Evolutionary conservation across 2,113 vertebrate genomes (phyloP).

Genomic region (Brevimyrus niger): DNA sequence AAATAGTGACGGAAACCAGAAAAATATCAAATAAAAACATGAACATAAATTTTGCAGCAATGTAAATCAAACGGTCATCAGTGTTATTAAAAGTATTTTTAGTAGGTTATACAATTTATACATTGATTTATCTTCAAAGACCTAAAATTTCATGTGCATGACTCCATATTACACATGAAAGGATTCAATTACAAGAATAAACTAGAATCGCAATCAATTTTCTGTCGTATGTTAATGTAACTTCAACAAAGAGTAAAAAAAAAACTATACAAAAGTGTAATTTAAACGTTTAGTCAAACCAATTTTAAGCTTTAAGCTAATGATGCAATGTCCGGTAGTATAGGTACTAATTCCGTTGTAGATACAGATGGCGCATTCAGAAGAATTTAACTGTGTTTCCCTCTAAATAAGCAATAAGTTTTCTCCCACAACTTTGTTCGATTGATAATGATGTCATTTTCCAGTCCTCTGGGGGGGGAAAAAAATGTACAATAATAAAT

Average conservation of each 20-base stretch:
- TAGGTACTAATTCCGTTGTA: neutral
- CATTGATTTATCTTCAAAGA: slow-evolving; percentile 15
- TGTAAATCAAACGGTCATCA: neutral
- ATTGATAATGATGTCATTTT: neutral
- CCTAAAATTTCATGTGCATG: neutral
- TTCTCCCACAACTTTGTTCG: neutral
- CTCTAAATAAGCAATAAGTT: neutral
- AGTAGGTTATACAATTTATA: slow-evolving; percentile 5
- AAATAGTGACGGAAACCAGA: neutral
- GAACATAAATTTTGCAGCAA: neutral
- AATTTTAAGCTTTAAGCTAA: slow-evolving; percentile 12
- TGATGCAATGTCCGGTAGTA: slow-evolving; percentile 22
- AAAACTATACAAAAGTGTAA: slow-evolving; percentile 1
- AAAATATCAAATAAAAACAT: neutral
- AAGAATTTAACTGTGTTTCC: slow-evolving; percentile 29
- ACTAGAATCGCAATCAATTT: slow-evolving; percentile 7
- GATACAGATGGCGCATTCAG: neutral
- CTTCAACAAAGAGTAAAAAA: slow-evolving; percentile 5
- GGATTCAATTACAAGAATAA: neutral
- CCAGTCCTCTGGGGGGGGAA: neutral
- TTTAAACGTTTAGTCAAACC: slow-evolving; percentile 3
- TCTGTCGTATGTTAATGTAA: slow-evolving; percentile 6
- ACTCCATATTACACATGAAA: slow-evolving; percentile 11
- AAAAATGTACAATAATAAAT: neutral
- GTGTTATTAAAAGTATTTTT: slow-evolving; percentile 5